Evolutionary conservation across 2,113 vertebrate genomes (phyloP), one percentile per base, ranked within the genome.

Genomic region (Cyanistes caeruleus): DNA sequence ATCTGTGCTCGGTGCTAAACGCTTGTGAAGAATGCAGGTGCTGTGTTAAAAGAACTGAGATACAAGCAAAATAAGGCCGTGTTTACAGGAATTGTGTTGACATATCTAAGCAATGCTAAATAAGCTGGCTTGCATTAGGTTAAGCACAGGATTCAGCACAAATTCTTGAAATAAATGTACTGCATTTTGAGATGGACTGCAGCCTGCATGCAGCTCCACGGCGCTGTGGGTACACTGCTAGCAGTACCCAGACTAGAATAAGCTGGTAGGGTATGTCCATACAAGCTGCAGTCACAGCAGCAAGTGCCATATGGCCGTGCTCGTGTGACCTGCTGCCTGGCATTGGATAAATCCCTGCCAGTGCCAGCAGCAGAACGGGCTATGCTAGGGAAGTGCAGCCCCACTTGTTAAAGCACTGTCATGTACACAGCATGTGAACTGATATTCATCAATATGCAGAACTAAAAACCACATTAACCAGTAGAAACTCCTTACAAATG

Each of bases 261-360:
- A 75, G 35, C 59, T 86, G 89, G 64, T 33, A 23, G 43, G 13
- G 8, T 28, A 48, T 8, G 35, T 70, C 86, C 55, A 14, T 17
- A 23, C 37, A 59, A 76, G 88, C 83, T 92, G 90, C 83, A 86
- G 72, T 65, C 68, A 44, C 67, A 92, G 83, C 82, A 93, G 84
- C 56, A 35, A 81, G 41, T 70, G 68, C 89, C 91, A 84, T 93
- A 89, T 84, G 91, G 86, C 80, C 65, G 2, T 5, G 41, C 82
- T 68, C 0, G 3, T 49, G 90, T 83, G 90, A 93, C 85, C 70
- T 72, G 74, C 90, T 87, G 90, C 78, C 65, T 85, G 85, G 87
- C 78, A 25, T 6, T 12, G 82, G 60, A 41, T 52, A 72, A 56
- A 89, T 35, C 87, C 35, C 78, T 79, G 74, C 89, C 76, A 83